Conservation (phyloP, 2,888 invertebrate species). For the Blastobasis lacticolella region DNA sequence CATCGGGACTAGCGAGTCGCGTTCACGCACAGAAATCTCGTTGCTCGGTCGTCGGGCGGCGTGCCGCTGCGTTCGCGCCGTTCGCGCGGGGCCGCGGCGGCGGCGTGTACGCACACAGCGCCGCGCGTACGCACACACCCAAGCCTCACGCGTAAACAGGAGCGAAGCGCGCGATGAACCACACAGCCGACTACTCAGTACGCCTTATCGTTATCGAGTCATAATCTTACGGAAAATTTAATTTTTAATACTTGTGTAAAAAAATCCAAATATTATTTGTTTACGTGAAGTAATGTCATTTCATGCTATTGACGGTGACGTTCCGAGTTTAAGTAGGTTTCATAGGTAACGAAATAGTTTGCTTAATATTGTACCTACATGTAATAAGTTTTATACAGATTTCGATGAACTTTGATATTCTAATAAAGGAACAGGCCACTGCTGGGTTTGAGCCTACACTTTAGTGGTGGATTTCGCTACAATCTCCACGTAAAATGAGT, state of each 20-base stretch:
- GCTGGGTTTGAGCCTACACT: no score
- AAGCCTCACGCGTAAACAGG: constrained; percentile 32
- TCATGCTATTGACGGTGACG: background rate
- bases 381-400: no score
- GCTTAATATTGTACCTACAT: no score
- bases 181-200: constrained; percentile 25
- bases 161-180: constrained; percentile 33
- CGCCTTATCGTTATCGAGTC: constrained; percentile 25
- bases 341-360: no score
- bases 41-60: constrained; percentile 39
- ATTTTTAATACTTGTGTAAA: background rate
- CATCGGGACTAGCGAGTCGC: constrained; percentile 61
- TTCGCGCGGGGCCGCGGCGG: constrained; percentile 37
- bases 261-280: background rate
- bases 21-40: constrained; percentile 66
- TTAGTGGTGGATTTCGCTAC: no score
- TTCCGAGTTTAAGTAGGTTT: no score
- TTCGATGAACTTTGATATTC: no score
- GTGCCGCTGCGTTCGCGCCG: constrained; percentile 61
- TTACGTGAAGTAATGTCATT: background rate
- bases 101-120: constrained; percentile 32
- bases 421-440: no score
- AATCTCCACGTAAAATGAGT: no score
- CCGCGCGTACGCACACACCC: constrained; percentile 22
- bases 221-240: constrained; percentile 24